These are phyloP conservation scores for Malurus cyaneus DNA, from an alignment of 2,113 vertebrate species.

Conservation along the genomic window DNA sequence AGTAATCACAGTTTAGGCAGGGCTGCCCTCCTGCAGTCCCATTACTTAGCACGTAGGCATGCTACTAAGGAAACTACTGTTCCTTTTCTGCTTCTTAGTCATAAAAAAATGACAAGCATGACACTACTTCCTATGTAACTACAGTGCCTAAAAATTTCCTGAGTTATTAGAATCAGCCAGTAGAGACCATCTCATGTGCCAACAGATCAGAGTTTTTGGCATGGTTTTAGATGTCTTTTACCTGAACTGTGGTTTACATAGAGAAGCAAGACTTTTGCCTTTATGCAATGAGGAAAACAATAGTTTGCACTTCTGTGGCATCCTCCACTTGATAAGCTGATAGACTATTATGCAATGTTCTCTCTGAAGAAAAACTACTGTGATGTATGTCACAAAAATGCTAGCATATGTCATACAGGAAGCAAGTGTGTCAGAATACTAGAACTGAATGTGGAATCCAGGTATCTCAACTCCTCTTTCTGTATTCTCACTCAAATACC, in stretches of 20 bases:
- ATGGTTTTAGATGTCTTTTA: neutral
- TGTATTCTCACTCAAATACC: neutral
- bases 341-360: neutral
- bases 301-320: neutral
- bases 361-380: neutral
- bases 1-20: neutral
- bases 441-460: neutral
- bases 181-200: neutral
- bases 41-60: neutral
- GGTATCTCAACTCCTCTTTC: neutral
- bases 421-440: neutral
- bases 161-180: neutral
- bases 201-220: neutral
- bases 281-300: neutral
- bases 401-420: neutral
- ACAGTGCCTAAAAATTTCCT: neutral
- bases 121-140: neutral
- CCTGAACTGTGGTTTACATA: neutral
- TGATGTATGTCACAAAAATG: neutral
- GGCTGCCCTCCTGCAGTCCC: neutral
- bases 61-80: conserved; percentile 18
- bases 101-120: conserved; percentile 4
- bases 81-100: conserved; percentile 41
- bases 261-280: neutral
- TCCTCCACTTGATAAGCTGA: neutral